Evolutionary conservation across 2,113 vertebrate species (phyloP), one percentile per base, ranked within the genome.

Genomic region (Ivindomyrus marchei): DNA sequence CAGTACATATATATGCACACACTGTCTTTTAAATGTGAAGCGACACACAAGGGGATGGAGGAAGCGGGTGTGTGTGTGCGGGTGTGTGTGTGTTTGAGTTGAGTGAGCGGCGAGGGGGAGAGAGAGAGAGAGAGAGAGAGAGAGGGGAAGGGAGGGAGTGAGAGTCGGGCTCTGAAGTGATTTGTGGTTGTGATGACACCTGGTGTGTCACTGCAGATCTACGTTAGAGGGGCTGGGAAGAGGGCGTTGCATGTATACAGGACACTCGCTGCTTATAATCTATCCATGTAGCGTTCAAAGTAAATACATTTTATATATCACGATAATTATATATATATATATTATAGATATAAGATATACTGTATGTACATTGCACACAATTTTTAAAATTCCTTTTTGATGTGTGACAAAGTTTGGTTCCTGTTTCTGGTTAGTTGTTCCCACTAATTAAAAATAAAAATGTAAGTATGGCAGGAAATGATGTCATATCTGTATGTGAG

Each of bases 181-280:
- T 94, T 93, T 93, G 93, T 93, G 92, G 92, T 92, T 89, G 90
- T 94, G 93, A 93, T 93, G 93, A 94, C 93, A 93, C 93, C 93
- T 93, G 93, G 93, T 91, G 93, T 93, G 92, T 92, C 92, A 92
- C 90, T 83, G 91, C 91, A 93, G 90, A 92, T 93, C 88, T 94
- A 92, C 92, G 93, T 92, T 92, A 92, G 74, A 49, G 46, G 39
- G 53, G 84, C 89, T 50, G 83, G 87, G 88, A 92, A 92, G 88
- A 80, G 45, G 58, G 58, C 88, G 0, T 17, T 39, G 74, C 27
- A 1, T 77, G 31, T 27, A 31, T 31, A 11, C n/a, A 13, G n/a
- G 62, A 19, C 62, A 27, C 9, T 13, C n/a, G 10, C n/a, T 62
- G 56, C n/a, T 66, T n/a, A 66, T 66, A 77, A 77, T 15, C 70